phyloP scores from a whole-genome alignment of 2,888 invertebrate species.

The Lobophora halterata region DNA sequence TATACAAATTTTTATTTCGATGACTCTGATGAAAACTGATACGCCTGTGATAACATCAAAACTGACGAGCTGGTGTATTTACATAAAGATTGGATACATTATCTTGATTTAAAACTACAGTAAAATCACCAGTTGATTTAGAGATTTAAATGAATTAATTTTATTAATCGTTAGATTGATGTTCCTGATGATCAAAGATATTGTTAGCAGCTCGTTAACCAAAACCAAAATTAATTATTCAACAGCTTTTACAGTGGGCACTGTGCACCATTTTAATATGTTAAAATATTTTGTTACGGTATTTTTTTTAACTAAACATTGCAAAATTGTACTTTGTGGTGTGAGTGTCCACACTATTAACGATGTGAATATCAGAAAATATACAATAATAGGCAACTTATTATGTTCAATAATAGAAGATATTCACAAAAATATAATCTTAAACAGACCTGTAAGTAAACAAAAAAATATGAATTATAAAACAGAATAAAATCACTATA shows the following conservation, averaged over 20 bases:
- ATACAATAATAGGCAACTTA: too few relatives aligned
- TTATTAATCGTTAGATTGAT: constrained; percentile 14
- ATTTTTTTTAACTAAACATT: too few relatives aligned
- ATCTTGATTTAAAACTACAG: constrained; percentile 13
- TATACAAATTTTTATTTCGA: constrained; percentile 25
- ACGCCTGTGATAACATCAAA: constrained; percentile 16
- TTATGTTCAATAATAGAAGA: too few relatives aligned
- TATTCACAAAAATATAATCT: too few relatives aligned
- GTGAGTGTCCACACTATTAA: too few relatives aligned
- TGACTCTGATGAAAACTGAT: constrained; percentile 28
- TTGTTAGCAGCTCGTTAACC: too few relatives aligned
- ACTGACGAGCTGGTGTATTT: constrained; percentile 11
- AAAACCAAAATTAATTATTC: constrained; percentile 2
- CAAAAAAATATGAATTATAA: too few relatives aligned
- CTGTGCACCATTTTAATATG: not conserved
- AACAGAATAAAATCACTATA: too few relatives aligned
- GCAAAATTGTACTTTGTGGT: too few relatives aligned
- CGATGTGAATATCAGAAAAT: too few relatives aligned
- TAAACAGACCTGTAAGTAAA: too few relatives aligned
- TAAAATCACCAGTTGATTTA: constrained; percentile 12
- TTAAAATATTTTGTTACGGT: not conserved
- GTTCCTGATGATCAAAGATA: constrained; percentile 4
- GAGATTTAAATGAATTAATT: constrained; percentile 8
- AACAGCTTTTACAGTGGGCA: constrained; percentile 2
- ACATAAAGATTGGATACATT: constrained; percentile 15